phyloP scores from a whole-genome alignment of 37 sponge, comb jelly and placozoan species.

The Trichoplax adhaerens region DNA sequence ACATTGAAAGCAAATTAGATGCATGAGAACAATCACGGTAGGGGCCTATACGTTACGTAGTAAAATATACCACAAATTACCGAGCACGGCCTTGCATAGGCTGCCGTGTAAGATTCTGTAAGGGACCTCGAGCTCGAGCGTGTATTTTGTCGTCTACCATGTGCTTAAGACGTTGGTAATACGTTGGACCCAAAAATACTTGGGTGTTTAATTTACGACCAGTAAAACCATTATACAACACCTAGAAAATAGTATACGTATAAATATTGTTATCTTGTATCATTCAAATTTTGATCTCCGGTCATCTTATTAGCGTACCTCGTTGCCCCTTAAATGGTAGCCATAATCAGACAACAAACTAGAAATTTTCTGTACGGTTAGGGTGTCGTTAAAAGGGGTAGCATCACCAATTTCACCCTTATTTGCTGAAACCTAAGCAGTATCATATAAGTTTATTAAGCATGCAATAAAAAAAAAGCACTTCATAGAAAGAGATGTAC shows the following conservation, averaged over 20 bases:
- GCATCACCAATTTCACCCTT: conserved; percentile 99
- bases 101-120: conserved; percentile 86
- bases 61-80: conserved; percentile 14
- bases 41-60: background rate
- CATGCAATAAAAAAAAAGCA: background rate
- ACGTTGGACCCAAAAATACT: conserved; percentile 97
- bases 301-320: conserved; percentile 18
- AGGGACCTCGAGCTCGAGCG: conserved; percentile 90
- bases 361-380: conserved; percentile 97
- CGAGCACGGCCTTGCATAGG: conserved; percentile 98
- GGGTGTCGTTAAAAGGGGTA: conserved; percentile 98
- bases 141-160: conserved; percentile 99
- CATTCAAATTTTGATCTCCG: background rate
- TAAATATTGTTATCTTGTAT: background rate
- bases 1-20: background rate
- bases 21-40: background rate
- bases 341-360: conserved; percentile 75
- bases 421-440: conserved; percentile 86
- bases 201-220: conserved; percentile 98
- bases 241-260: conserved; percentile 13
- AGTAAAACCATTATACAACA: conserved; percentile 94
- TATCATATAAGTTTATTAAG: conserved; percentile 4
- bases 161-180: conserved; percentile 98
- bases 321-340: conserved; percentile 94
- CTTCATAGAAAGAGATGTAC: conserved; percentile 4